phyloP scores from a whole-genome alignment of 2,797 vertebrate species.

The Limosa lapponica region DNA sequence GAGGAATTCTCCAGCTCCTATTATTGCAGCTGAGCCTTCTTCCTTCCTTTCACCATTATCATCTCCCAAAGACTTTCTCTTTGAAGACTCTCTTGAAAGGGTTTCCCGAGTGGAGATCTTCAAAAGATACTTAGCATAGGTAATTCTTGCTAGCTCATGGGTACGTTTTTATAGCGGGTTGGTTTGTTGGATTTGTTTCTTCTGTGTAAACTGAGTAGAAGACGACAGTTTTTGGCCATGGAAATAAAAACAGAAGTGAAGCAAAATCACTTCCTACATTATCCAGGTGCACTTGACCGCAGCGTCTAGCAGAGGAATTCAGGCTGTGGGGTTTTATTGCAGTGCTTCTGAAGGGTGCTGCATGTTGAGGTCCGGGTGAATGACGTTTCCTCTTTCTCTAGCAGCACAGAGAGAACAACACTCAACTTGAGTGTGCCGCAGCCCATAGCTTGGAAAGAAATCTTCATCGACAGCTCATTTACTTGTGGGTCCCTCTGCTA shows the following conservation, averaged over 20 bases:
- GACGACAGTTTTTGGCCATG: background rate
- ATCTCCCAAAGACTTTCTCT: background rate
- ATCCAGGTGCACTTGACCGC: background rate
- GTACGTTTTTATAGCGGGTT: background rate
- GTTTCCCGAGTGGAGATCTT: background rate
- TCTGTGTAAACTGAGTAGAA: background rate
- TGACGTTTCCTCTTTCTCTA: background rate
- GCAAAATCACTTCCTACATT: background rate
- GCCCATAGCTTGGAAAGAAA: background rate
- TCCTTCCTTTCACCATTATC: background rate
- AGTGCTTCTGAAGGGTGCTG: background rate
- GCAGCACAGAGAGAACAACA: rapidly evolving
- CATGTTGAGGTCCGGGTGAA: rapidly evolving
- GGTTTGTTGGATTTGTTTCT: background rate
- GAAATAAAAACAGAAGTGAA: background rate
- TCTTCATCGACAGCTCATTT: background rate
- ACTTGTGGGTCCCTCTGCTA: background rate
- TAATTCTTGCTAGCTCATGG: background rate
- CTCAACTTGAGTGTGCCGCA: background rate
- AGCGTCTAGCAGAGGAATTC: background rate
- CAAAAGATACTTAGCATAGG: background rate
- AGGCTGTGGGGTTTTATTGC: background rate
- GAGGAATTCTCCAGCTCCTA: background rate
- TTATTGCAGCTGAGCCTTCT: background rate
- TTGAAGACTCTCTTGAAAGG: background rate